phyloP scores from a whole-genome alignment of 2,888 invertebrate genomes.

The Norana najaformis region DNA sequence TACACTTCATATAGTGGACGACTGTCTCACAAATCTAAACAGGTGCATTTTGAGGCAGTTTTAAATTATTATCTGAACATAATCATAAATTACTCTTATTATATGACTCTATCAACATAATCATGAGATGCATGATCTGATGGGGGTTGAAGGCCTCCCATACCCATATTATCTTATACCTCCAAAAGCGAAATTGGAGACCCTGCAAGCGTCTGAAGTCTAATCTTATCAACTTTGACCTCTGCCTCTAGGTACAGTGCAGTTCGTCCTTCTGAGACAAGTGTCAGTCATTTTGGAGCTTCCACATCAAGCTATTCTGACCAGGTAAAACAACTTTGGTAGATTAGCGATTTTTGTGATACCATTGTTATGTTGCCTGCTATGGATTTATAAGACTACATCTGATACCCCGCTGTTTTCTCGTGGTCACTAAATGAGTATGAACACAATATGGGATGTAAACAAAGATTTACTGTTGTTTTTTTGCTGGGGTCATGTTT shows the following conservation, averaged over 20 bases:
- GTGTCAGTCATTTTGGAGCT: slow-evolving; percentile 16
- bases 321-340: not conserved
- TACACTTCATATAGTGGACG: no score
- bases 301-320: slow-evolving; percentile 21
- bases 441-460: not conserved
- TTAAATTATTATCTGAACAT: no score
- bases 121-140: no score
- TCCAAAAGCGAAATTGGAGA: not conserved
- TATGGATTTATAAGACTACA: not conserved
- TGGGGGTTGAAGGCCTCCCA: no score
- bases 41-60: no score
- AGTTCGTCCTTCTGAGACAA: slow-evolving; percentile 51
- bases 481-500: not conserved
- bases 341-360: not conserved
- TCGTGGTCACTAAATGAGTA: not conserved
- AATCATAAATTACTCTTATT: no score
- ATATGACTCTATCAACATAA: no score
- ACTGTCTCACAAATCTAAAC: no score
- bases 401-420: not conserved
- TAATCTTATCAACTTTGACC: not conserved
- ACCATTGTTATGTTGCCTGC: no score
- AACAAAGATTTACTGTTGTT: not conserved
- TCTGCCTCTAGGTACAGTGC: slow-evolving; percentile 40
- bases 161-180: not conserved
- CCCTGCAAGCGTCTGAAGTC: not conserved